Percentiles rank a stretch among this genome's conserved stretches.
These are phyloP conservation scores for Drosophila arizonae DNA, from an alignment of 1,140 invertebrate species.

Conservation along the genomic window DNA sequence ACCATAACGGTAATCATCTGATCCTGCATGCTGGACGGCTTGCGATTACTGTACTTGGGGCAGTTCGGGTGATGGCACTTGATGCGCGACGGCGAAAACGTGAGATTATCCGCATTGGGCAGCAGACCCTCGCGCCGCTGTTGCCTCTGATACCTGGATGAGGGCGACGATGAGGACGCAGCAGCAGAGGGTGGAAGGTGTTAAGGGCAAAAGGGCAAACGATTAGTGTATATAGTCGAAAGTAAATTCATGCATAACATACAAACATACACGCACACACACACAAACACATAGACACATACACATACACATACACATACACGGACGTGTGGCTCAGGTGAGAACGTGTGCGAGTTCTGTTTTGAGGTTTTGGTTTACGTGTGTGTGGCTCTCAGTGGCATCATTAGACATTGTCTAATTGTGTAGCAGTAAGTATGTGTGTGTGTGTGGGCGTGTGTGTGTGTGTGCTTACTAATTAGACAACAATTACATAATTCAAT, in stretches of 20 bases:
- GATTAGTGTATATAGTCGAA: constrained; percentile 48
- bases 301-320: constrained; percentile 1
- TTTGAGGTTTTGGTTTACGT: constrained; percentile 6
- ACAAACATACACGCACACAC: constrained; percentile 14
- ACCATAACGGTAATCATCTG: constrained; percentile 83
- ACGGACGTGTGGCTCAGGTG: background rate
- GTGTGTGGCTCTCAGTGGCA: constrained; percentile 16
- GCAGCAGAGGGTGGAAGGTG: background rate
- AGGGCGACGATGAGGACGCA: background rate
- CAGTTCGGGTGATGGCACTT: constrained; percentile 83
- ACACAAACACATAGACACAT: constrained; percentile 12
- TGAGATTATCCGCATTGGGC: constrained; percentile 81
- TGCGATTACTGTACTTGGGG: constrained; percentile 79
- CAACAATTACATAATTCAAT: constrained; percentile 80
- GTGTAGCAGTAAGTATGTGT: background rate
- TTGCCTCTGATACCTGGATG: constrained; percentile 75
- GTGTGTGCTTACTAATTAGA: constrained; percentile 71
- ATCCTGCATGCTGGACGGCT: constrained; percentile 81
- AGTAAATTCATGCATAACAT: constrained; percentile 23
- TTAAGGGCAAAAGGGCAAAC: constrained; percentile 29
- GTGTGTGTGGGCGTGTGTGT: constrained; percentile 15
- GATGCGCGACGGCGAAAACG: constrained; percentile 81
- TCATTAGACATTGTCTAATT: constrained; percentile 27
- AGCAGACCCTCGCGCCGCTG: constrained; percentile 81
- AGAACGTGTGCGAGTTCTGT: constrained; percentile 1